Conservation (phyloP, 2,113 vertebrate genomes). For the Hippocampus comes region DNA sequence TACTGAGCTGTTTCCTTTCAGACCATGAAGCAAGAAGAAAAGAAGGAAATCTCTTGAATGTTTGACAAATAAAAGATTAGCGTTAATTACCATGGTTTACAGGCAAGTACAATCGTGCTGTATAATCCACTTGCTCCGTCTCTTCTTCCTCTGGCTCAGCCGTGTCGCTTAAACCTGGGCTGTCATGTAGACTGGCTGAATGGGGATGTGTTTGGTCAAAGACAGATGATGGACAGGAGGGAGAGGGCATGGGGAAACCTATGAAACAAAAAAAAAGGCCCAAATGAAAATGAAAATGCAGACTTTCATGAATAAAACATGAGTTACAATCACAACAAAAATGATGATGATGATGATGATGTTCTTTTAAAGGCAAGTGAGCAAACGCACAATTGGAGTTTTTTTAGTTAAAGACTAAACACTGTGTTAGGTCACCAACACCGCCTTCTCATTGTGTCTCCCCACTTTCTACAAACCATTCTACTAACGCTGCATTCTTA, state of each 20-base stretch:
- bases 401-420: too few relatives aligned
- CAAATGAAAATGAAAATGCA: conserved; percentile 32
- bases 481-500: too few relatives aligned
- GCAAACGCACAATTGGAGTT: too few relatives aligned
- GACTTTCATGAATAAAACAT: conserved; percentile 17
- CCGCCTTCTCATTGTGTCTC: too few relatives aligned
- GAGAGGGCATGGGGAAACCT: conserved; percentile 69
- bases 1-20: not conserved
- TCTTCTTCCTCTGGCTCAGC: conserved; percentile 49
- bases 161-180: conserved; percentile 47
- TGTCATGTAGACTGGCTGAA: conserved; percentile 52
- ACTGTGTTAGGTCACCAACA: too few relatives aligned
- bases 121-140: conserved; percentile 52
- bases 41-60: not conserved
- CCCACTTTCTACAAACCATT: too few relatives aligned
- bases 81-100: conserved; percentile 60
- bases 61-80: conserved; percentile 8
- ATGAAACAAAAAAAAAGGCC: conserved; percentile 39
- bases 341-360: not conserved
- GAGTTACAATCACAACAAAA: conserved; percentile 9
- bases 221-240: conserved; percentile 64
- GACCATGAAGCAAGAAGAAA: not conserved
- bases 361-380: too few relatives aligned
- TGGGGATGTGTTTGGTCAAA: conserved; percentile 65
- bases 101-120: conserved; percentile 56